Evolutionary conservation across 2,888 invertebrate genomes (phyloP), one percentile per base, ranked within the genome.

Genomic region (Neoscelio sp.): DNA sequence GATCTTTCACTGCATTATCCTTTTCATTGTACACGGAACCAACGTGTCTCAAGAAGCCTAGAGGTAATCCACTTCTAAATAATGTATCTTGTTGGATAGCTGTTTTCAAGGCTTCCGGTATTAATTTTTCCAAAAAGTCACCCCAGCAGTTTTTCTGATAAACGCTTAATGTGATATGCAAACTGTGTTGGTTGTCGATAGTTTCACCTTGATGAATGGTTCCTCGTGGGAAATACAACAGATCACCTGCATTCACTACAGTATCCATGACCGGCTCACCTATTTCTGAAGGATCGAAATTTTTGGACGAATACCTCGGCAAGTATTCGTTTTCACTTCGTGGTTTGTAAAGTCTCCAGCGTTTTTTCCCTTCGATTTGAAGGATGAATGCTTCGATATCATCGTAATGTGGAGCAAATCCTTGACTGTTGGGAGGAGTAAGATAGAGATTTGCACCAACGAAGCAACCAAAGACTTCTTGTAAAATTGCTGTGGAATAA

Each of bases 391-490:
- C 99, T 91, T 99, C 99, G 81, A 99, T 99, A 87, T 99, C 99
- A 91, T 99, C 99, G 89, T 95, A 99, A 90, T 99, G 99, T 0
- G 99, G 99, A 0, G 99, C 99, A 91, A 99, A 99, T 0, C 99
- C 99, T 91, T 99, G 99, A 82, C 96, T 96, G 74, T 96, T 95
- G 0, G 98, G 95, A 1, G 99, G 99, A 0, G 99, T 99, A 60
- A 99, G 90, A 88, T 99, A 99, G 0, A 96, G 94, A 92, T 99
- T 99, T 0, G 98, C 96, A 1, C 99, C 99, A 44, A 98, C 97
- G 92, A 98, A 96, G 56, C 96, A 96, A 56, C 96, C 96, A 88
- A 99, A 98, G 87, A 93, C 95, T 90, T 99, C 99, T 92, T 99
- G 99, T 64, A 99, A 91, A 0, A 94, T 94, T 2, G 96, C 92